Conservation (phyloP, 2,113 vertebrate genomes). For the Maccullochella peelii region DNA sequence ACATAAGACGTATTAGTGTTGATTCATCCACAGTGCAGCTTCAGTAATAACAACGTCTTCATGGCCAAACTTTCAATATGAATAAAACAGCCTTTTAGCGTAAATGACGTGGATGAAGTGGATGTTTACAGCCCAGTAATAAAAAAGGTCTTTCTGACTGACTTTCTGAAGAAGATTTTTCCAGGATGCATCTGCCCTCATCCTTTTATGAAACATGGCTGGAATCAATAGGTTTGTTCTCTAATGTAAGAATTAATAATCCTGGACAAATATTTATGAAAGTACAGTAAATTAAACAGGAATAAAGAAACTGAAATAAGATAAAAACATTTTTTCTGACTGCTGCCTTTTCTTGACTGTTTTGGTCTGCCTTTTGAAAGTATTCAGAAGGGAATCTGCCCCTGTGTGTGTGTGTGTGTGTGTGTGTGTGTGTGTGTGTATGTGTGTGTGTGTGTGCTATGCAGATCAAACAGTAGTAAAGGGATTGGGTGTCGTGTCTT, state of each 20-base stretch:
- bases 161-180: background rate
- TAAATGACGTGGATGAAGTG: background rate
- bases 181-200: background rate
- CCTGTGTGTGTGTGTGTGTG: too few relatives aligned
- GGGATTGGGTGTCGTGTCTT: constrained; percentile 78
- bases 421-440: background rate
- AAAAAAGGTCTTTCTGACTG: too few relatives aligned
- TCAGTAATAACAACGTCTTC: background rate
- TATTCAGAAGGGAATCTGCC: background rate
- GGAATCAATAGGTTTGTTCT: background rate
- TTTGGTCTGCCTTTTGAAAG: background rate
- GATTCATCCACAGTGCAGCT: background rate
- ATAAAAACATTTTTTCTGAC: background rate
- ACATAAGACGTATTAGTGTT: too few relatives aligned
- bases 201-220: background rate
- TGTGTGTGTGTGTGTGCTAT: background rate
- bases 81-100: background rate
- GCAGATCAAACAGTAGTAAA: constrained; percentile 73
- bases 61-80: background rate
- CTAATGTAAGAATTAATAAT: background rate
- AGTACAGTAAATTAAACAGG: background rate
- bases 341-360: background rate
- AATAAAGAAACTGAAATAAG: background rate
- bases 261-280: background rate
- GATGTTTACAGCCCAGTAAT: background rate